Evolutionary conservation across 2,113 vertebrate species (phyloP).

Genomic region (Corythoichthys haematopterus): DNA sequence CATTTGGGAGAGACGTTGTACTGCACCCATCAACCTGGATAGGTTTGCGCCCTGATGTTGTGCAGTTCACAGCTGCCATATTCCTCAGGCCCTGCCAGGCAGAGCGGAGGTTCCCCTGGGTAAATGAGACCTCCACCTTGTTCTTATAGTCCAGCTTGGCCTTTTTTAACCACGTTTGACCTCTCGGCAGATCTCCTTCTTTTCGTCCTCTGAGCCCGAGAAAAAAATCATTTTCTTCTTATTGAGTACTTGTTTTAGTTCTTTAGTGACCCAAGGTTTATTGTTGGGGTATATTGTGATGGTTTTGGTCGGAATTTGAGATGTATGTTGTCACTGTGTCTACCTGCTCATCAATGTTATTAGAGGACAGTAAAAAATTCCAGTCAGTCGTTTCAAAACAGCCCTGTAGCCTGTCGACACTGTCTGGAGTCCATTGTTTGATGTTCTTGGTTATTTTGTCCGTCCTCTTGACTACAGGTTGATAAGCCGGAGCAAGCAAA

Average conservation of each 20-base stretch:
- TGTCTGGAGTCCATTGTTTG: too few relatives aligned
- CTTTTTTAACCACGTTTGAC: neutral
- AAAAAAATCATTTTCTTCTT: neutral
- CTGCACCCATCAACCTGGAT: neutral
- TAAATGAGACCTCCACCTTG: conserved; percentile 1
- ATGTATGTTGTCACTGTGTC: neutral
- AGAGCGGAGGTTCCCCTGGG: neutral
- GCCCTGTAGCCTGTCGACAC: too few relatives aligned
- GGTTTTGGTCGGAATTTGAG: neutral
- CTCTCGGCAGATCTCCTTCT: neutral
- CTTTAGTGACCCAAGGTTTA: neutral
- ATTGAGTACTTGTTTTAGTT: conserved; percentile 1
- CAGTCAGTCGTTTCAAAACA: too few relatives aligned
- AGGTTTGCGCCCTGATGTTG: neutral
- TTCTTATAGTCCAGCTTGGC: neutral
- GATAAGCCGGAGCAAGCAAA: too few relatives aligned
- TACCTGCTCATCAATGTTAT: neutral
- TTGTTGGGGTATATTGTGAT: neutral
- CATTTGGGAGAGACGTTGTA: neutral
- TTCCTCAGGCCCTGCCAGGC: neutral
- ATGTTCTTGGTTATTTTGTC: too few relatives aligned
- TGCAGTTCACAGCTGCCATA: neutral
- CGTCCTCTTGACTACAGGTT: too few relatives aligned
- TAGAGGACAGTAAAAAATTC: neutral
- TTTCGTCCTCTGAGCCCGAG: neutral